phyloP scores from a whole-genome alignment of 2,113 vertebrate genomes.

The Mesocricetus auratus region DNA sequence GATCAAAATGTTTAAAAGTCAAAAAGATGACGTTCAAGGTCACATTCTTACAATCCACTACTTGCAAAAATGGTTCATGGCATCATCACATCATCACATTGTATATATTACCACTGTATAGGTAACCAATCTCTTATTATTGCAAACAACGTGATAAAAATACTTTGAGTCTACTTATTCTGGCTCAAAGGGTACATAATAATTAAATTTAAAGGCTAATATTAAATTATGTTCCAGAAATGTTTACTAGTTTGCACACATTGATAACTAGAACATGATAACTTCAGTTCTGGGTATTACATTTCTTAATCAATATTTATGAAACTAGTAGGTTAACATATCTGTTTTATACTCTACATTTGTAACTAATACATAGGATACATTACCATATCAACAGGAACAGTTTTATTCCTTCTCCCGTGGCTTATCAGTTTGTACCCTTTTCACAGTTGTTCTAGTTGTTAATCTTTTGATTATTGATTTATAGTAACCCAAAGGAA shows the following conservation, averaged over 20 bases:
- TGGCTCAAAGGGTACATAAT: constrained; percentile 12
- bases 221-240: constrained; percentile 39
- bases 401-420: constrained; percentile 7
- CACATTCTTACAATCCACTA: constrained; percentile 10
- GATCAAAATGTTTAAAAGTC: constrained; percentile 28
- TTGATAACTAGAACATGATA: neutral
- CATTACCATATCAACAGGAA: neutral
- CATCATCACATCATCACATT: constrained; percentile 19
- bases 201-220: constrained; percentile 40
- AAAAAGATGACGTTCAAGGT: constrained; percentile 27
- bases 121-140: neutral
- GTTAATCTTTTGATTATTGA: constrained; percentile 36
- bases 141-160: constrained; percentile 25
- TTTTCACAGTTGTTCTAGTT: constrained; percentile 7
- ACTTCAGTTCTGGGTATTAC: neutral
- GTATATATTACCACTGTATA: neutral
- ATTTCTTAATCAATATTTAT: constrained; percentile 4
- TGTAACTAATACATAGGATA: neutral
- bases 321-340: constrained; percentile 39
- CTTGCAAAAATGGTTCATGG: constrained; percentile 21
- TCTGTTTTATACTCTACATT: constrained; percentile 1
- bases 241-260: neutral
- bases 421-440: neutral
- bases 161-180: neutral
- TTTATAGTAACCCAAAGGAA: neutral